Conservation (phyloP, 1,140 invertebrate genomes). For the Dufourea novaeangliae region DNA sequence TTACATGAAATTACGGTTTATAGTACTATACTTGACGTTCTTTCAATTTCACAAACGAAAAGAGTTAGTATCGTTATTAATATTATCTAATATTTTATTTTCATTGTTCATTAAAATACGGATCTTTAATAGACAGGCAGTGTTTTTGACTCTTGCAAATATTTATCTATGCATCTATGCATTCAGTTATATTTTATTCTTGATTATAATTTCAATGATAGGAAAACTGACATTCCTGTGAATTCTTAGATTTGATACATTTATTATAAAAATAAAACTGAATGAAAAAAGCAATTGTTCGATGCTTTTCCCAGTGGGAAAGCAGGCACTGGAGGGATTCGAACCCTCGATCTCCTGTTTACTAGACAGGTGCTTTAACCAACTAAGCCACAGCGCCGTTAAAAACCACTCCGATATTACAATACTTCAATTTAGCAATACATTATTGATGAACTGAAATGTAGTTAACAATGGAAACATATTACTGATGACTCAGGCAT, state of each 20-base stretch:
- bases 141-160: neutral
- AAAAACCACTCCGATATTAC: neutral
- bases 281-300: conserved; percentile 44
- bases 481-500: neutral
- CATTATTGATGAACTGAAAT: neutral
- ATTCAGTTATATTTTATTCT: neutral
- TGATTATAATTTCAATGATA: conserved; percentile 1
- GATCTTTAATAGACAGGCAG: neutral
- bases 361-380: conserved; percentile 84
- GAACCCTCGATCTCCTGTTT: conserved; percentile 84
- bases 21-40: neutral
- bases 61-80: neutral
- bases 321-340: conserved; percentile 82
- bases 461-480: neutral
- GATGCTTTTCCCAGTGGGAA: neutral
- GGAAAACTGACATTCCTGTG: too few species aligned
- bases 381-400: conserved; percentile 83
- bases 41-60: too few species aligned
- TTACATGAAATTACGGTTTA: neutral
- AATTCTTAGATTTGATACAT: neutral
- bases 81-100: neutral
- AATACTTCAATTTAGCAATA: fast-evolving
- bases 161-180: neutral
- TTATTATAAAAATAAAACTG: neutral
- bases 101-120: neutral